Evolutionary conservation across 2,797 vertebrate genomes (phyloP).

Genomic region (Premnoplex brunnescens): DNA sequence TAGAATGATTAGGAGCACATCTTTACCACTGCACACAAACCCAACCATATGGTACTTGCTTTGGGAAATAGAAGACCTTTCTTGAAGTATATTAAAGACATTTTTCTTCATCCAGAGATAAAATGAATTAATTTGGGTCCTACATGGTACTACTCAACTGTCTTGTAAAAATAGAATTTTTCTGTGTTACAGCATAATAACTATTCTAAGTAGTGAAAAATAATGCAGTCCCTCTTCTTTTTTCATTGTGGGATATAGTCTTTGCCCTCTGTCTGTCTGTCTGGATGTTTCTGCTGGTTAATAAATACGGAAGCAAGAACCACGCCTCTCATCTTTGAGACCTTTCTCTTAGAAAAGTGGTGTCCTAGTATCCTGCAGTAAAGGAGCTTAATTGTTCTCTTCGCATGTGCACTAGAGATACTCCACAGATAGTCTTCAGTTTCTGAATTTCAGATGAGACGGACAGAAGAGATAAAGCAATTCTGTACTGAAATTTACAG

Average conservation of each 20-base stretch:
- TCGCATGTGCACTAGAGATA: not conserved
- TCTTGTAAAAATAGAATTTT: not conserved
- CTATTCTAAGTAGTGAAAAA: not conserved
- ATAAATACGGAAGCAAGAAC: not conserved
- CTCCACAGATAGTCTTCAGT: not conserved
- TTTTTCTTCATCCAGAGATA: not conserved
- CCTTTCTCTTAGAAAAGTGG: not conserved
- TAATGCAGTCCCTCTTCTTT: not conserved
- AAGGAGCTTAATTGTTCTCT: not conserved
- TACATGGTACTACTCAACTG: not conserved
- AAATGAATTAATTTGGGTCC: not conserved
- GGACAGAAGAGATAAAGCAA: not conserved
- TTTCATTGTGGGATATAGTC: not conserved
- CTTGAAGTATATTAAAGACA: not conserved
- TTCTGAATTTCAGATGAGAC: not conserved
- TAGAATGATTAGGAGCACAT: not conserved
- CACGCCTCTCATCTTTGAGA: not conserved
- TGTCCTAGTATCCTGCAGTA: not conserved
- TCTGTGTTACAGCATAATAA: not conserved
- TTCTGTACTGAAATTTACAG: not conserved
- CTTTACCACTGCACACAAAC: not conserved
- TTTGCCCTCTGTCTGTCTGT: not conserved
- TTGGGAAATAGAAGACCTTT: not conserved
- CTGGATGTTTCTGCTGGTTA: not conserved
- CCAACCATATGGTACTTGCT: not conserved